A percentile compares a stretch with the other conserved stretches of the same genome.
phyloP scores from a whole-genome alignment of 2,113 vertebrate species.

The Sebastes fasciatus region DNA sequence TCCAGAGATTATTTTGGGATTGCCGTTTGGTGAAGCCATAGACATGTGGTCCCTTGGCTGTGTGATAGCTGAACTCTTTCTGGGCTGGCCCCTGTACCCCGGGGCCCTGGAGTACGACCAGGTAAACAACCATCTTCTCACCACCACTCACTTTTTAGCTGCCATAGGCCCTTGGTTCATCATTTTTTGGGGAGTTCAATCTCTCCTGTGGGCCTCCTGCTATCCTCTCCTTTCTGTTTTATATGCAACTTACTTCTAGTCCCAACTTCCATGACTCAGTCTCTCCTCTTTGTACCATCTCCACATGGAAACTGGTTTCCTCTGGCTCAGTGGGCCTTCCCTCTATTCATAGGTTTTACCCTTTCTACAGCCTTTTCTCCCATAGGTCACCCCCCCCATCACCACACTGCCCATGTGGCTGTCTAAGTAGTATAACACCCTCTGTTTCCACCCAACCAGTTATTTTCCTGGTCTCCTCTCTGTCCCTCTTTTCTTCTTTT shows the following conservation, averaged over 20 bases:
- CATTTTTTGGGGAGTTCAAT: background rate
- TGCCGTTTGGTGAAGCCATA: conserved; percentile 99
- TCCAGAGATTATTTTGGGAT: conserved; percentile 99
- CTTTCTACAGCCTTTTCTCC: background rate
- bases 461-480: conserved; percentile 16
- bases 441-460: conserved; percentile 29
- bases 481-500: background rate
- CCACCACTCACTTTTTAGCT: background rate
- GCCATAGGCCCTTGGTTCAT: background rate
- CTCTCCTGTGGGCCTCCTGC: background rate
- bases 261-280: conserved; percentile 34
- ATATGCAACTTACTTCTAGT: conserved; percentile 20
- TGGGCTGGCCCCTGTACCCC: conserved; percentile 99
- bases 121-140: conserved; percentile 84
- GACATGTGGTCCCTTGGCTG: conserved; percentile 99
- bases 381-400: background rate
- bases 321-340: background rate
- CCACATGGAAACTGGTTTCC: conserved; percentile 27
- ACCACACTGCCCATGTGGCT: background rate
- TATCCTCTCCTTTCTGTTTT: conserved; percentile 3
- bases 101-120: conserved; percentile 99
- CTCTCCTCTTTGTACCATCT: conserved; percentile 15
- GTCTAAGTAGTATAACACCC: conserved; percentile 11
- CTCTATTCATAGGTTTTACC: conserved; percentile 17
- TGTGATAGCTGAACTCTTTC: conserved; percentile 98